A percentile compares a stretch with the other conserved stretches of the same genome.
phyloP scores from a whole-genome alignment of 2,113 vertebrate genomes.

The Solea senegalensis region DNA sequence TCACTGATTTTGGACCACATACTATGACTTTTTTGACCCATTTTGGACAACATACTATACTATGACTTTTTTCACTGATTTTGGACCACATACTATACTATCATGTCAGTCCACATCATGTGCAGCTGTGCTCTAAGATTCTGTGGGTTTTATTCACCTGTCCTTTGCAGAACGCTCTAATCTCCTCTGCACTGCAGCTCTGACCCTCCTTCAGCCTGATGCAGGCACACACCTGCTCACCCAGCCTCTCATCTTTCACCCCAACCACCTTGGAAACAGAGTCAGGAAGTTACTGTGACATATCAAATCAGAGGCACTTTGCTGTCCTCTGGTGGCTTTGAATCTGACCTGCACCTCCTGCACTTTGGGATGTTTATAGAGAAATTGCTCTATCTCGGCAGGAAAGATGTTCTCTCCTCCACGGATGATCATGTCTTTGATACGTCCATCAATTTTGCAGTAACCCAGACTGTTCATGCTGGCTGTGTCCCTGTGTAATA shows the following conservation, averaged over 20 bases:
- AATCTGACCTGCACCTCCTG: conserved; percentile 90
- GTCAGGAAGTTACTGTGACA: not conserved
- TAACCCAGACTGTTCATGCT: conserved; percentile 87
- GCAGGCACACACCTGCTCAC: conserved; percentile 94
- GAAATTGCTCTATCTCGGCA: conserved; percentile 89
- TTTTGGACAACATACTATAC: no score
- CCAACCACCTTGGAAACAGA: conserved; percentile 87
- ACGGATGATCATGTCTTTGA: conserved; percentile 94
- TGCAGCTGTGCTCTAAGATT: not conserved
- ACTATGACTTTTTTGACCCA: no score
- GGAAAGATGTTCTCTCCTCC: conserved; percentile 98
- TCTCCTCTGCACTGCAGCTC: conserved; percentile 82
- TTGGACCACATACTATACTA: no score
- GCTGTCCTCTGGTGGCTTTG: conserved; percentile 37
- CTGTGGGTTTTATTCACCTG: conserved; percentile 78
- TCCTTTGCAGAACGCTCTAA: conserved; percentile 90
- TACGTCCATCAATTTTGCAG: conserved; percentile 91
- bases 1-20: no score
- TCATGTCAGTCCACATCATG: not conserved
- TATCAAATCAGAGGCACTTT: not conserved
- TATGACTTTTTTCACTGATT: no score
- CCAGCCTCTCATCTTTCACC: conserved; percentile 89
- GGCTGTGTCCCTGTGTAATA: conserved; percentile 85
- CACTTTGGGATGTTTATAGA: conserved; percentile 89
- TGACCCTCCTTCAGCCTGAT: conserved; percentile 83